Conservation (phyloP, 2,888 invertebrate genomes). For the Formica aserva region DNA sequence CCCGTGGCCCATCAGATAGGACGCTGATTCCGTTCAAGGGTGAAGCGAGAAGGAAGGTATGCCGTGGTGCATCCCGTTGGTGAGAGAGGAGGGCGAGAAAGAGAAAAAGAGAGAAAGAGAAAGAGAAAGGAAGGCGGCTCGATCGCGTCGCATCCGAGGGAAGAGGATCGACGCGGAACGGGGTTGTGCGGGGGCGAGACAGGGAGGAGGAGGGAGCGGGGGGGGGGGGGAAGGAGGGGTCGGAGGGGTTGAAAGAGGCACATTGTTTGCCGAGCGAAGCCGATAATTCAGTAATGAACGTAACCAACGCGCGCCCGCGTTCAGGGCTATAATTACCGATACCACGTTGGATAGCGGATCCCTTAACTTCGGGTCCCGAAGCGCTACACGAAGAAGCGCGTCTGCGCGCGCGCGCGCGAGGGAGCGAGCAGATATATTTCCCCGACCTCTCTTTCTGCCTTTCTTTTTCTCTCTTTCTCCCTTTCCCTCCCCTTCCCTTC, state of each 20-base stretch:
- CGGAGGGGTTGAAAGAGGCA: constrained; percentile 73
- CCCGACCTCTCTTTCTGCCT: constrained; percentile 63
- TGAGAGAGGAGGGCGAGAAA: constrained; percentile 44
- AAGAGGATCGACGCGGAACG: constrained; percentile 57
- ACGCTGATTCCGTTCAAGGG: constrained; percentile 66
- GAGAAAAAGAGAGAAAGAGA: constrained; percentile 12
- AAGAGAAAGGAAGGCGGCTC: constrained; percentile 7
- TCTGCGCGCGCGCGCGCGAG: constrained; percentile 63
- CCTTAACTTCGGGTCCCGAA: constrained; percentile 82
- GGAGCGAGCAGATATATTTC: constrained; percentile 71
- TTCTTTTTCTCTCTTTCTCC: constrained; percentile 39
- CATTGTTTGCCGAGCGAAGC: constrained; percentile 84
- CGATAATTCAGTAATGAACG: constrained; percentile 86
- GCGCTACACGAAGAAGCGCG: constrained; percentile 74
- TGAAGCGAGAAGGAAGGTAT: constrained; percentile 52
- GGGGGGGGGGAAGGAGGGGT: background rate
- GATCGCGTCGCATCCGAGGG: constrained; percentile 32
- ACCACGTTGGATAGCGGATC: constrained; percentile 85
- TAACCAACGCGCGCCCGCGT: constrained; percentile 84
- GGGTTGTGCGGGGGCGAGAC: constrained; percentile 53
- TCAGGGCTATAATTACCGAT: constrained; percentile 85
- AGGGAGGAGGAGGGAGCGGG: background rate
- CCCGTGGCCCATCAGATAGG: constrained; percentile 82
- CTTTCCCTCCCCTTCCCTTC: constrained; percentile 1
- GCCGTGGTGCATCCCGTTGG: constrained; percentile 23